phyloP scores from a whole-genome alignment of 2,888 invertebrate genomes.

The Idaea straminata region DNA sequence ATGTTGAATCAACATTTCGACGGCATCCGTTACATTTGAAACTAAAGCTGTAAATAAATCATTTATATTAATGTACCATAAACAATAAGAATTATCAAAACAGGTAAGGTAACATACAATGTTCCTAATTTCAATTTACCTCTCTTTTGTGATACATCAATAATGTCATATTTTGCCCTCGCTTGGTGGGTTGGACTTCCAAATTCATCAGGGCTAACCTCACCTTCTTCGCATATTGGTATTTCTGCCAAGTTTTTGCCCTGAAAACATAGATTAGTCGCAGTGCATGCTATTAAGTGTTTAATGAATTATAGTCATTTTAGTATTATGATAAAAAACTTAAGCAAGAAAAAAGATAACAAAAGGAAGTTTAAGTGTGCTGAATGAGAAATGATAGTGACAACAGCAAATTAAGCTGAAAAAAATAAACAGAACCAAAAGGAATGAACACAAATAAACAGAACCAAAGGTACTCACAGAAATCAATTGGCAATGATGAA shows the following conservation, averaged over 20 bases:
- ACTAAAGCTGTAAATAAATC: conserved; percentile 81
- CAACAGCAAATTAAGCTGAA: conserved; percentile 14
- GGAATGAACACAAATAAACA: conserved; percentile 26
- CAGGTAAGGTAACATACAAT: conserved; percentile 1
- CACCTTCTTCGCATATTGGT: conserved; percentile 83
- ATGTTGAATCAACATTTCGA: conserved; percentile 86
- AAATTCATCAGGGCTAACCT: conserved; percentile 81
- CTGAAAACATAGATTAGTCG: conserved; percentile 49
- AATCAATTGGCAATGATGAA: conserved; percentile 63
- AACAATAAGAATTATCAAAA: conserved; percentile 2
- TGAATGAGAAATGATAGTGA: conserved; percentile 8
- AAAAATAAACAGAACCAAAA: conserved; percentile 28
- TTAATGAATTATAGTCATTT: conserved; percentile 10
- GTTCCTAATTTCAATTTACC: conserved; percentile 43
- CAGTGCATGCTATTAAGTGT: conserved; percentile 26
- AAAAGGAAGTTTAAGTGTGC: conserved; percentile 7
- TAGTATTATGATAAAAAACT: conserved; percentile 7
- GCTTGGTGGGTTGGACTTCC: conserved; percentile 73
- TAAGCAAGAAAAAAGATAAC: conserved; percentile 8
- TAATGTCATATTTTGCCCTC: conserved; percentile 70
- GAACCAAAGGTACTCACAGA: conserved; percentile 74
- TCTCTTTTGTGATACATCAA: conserved; percentile 82
- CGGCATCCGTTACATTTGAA: conserved; percentile 86
- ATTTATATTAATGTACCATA: not conserved
- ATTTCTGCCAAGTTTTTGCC: conserved; percentile 81